These are phyloP conservation scores for Phorcus lineatus DNA, from an alignment of 2,888 invertebrate genomes.

Conservation along the genomic window DNA sequence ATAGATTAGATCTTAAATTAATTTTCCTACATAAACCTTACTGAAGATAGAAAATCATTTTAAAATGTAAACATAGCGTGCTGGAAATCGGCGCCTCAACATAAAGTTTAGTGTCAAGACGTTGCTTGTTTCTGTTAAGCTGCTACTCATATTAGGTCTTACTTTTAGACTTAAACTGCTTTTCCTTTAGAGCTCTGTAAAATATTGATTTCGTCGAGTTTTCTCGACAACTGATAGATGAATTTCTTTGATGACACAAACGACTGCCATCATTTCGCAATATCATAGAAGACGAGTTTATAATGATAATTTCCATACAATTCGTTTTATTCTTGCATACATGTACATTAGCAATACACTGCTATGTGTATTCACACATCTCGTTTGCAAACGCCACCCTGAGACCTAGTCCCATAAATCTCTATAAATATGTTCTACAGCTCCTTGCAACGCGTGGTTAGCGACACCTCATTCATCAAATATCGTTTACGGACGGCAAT, in stretches of 20 bases:
- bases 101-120: no score
- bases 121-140: no score
- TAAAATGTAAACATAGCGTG: no score
- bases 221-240: no score
- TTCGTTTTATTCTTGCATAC: background rate
- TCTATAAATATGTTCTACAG: background rate
- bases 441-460: background rate
- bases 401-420: background rate
- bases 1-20: no score
- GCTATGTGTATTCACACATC: background rate
- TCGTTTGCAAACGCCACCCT: background rate
- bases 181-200: no score
- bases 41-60: no score
- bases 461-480: slow-evolving; percentile 10
- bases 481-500: slow-evolving; percentile 7
- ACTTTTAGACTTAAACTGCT: no score
- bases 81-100: no score
- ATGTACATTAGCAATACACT: background rate
- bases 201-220: no score
- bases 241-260: background rate
- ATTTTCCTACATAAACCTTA: no score
- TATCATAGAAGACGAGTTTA: background rate
- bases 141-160: no score
- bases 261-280: background rate
- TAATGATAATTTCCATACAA: background rate